These are phyloP conservation scores for Ganaspis brasiliensis DNA, from an alignment of 2,888 invertebrate species.

Conservation along the genomic window DNA sequence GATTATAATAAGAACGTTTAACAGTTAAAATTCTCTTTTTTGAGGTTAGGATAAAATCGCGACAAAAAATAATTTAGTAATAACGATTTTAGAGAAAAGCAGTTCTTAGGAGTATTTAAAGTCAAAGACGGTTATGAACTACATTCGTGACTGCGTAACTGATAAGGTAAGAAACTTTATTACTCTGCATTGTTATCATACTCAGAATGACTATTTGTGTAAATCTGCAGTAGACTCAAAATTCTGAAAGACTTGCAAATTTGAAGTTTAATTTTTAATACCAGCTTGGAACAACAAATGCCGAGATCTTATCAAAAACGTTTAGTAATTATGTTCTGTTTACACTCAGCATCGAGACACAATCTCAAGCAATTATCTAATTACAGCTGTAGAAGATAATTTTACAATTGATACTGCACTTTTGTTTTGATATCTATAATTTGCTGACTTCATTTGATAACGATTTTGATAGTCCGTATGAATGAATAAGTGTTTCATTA, in stretches of 20 bases:
- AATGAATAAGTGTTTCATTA: too few relatives aligned
- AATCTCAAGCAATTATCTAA: not conserved
- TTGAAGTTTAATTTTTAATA: not conserved
- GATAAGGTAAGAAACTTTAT: not conserved
- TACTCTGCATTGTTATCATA: not conserved
- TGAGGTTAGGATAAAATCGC: too few relatives aligned
- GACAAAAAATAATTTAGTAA: too few relatives aligned
- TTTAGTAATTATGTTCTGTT: not conserved
- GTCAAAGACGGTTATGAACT: not conserved
- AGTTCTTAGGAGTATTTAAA: too few relatives aligned
- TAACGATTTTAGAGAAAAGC: too few relatives aligned
- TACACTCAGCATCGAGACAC: not conserved
- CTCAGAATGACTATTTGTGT: not conserved
- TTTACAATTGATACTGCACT: not conserved
- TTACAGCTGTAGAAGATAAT: not conserved
- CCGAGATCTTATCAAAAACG: constrained; percentile 4
- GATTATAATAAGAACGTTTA: too few relatives aligned
- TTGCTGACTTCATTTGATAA: not conserved
- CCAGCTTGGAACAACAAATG: not conserved
- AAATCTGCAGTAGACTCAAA: not conserved
- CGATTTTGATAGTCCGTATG: too few relatives aligned
- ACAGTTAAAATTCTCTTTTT: too few relatives aligned
- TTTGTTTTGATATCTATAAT: not conserved
- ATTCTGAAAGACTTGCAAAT: not conserved
- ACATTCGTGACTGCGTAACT: not conserved